Evolutionary conservation across 1,140 invertebrate species (phyloP), one percentile per base, ranked within the genome.

Genomic region (Acarapis woodi): DNA sequence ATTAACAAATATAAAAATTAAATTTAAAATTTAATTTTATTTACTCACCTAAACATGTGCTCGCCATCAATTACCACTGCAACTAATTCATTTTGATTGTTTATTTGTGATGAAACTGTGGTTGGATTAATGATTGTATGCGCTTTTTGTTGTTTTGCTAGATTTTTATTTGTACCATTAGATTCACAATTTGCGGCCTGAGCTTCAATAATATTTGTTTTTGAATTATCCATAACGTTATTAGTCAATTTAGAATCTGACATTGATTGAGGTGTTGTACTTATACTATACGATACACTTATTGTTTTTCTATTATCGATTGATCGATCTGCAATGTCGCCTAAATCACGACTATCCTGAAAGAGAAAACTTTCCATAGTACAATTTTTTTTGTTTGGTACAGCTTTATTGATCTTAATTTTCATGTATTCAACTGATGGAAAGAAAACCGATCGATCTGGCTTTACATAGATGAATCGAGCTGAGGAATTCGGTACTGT

Each of bases 371-470:
- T 42, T 39, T 37, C 40, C 35, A 28, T 10, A 28, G 10, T 10
- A 28, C n/a, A n/a, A n/a, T n/a, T n/a, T n/a, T n/a, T n/a, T 16
- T 14, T 15, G 4, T 18, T 21, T 31, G 32, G 35, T 30, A 44
- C 20, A n/a, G 42, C 34, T 42, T 44, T 44, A 33, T 32, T 25
- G 9, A 48, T 42, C 33, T 47, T 49, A 20, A 44, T 38, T 39
- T 44, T 45, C 29, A 48, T 36, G 26, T 44, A 47, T 36, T 48
- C 46, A 23, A 43, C 42, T 14, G 48, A 49, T 18, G 48, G 47
- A 39, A 48, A 49, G n/a, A 49, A 43, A 26, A 49, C 35, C 37
- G 35, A 47, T 34, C 47, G 34, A 30, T 49, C 48, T 9, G 46
- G 47, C 35, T 47, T 47, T 2, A 44, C 44, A 35, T 43, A 48